Evolutionary conservation across 2,113 vertebrate genomes (phyloP).

Genomic region (Protomyctophum bolini): DNA sequence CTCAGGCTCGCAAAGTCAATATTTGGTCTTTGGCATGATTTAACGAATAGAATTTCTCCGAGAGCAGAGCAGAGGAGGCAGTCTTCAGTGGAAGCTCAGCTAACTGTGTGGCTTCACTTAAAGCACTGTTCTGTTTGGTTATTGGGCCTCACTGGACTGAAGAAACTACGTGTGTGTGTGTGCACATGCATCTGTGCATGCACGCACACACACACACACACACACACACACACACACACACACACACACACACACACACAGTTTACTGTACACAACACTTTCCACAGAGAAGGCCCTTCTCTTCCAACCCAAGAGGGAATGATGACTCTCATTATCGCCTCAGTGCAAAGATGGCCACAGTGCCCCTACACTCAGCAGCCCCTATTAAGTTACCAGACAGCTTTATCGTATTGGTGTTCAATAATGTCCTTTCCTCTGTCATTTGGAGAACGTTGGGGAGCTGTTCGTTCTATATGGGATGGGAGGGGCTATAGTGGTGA

Average conservation of each 20-base stretch:
- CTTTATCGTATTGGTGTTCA: constrained; percentile 75
- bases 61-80: constrained; percentile 39
- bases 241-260: constrained; percentile 30
- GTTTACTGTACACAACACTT: neutral
- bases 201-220: neutral
- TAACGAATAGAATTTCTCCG: constrained; percentile 65
- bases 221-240: constrained; percentile 23
- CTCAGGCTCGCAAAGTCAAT: constrained; percentile 59
- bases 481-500: constrained; percentile 32
- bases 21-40: constrained; percentile 64
- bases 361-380: constrained; percentile 63
- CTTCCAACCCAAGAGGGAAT: constrained; percentile 68
- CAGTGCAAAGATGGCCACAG: constrained; percentile 70
- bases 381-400: constrained; percentile 75
- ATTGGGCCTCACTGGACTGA: constrained; percentile 55
- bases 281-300: constrained; percentile 39
- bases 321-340: constrained; percentile 77
- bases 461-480: constrained; percentile 46
- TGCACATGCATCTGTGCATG: neutral
- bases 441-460: constrained; percentile 66
- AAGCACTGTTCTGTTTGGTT: constrained; percentile 59
- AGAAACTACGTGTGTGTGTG: constrained; percentile 11
- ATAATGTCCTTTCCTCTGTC: constrained; percentile 74
- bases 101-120: constrained; percentile 51
- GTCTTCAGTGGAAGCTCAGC: constrained; percentile 48